phyloP scores from a whole-genome alignment of 2,797 vertebrate species.

The Characodon lateralis region DNA sequence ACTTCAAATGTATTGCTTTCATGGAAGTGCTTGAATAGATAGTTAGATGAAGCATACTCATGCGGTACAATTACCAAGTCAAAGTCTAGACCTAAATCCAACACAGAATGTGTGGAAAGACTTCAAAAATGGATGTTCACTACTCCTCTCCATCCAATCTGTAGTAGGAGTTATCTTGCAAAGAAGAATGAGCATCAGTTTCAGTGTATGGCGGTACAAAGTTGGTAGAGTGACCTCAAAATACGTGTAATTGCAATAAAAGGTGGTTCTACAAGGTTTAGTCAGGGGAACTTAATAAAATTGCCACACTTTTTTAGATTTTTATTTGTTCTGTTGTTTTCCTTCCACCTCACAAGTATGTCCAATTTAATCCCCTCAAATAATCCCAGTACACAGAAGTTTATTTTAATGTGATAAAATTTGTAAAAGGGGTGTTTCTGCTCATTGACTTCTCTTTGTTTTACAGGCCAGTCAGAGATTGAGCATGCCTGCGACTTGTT shows the following conservation, averaged over 20 bases:
- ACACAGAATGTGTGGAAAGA: no score
- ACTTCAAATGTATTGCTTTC: no score
- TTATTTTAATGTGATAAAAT: not conserved
- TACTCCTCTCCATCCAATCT: no score
- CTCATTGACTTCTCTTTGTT: constrained; percentile 22
- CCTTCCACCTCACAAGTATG: not conserved
- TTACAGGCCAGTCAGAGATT: constrained; percentile 92
- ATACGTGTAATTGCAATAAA: no score
- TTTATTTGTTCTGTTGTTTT: not conserved
- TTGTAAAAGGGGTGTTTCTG: not conserved
- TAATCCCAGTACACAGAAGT: not conserved
- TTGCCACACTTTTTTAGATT: not conserved
- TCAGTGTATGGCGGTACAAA: no score
- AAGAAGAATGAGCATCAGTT: no score
- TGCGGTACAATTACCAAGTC: not conserved
- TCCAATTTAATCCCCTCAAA: not conserved
- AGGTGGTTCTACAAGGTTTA: not conserved
- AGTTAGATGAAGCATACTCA: no score
- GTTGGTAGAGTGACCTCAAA: no score
- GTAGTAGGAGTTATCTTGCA: no score
- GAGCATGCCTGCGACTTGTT: constrained; percentile 92
- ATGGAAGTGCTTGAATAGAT: no score
- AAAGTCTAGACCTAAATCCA: not conserved
- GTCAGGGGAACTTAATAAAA: not conserved
- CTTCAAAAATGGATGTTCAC: no score